A percentile compares a stretch with the other conserved stretches of the same genome.
Evolutionary conservation across 2,113 vertebrate genomes (phyloP).

Genomic region (Pituophis catenifer): DNA sequence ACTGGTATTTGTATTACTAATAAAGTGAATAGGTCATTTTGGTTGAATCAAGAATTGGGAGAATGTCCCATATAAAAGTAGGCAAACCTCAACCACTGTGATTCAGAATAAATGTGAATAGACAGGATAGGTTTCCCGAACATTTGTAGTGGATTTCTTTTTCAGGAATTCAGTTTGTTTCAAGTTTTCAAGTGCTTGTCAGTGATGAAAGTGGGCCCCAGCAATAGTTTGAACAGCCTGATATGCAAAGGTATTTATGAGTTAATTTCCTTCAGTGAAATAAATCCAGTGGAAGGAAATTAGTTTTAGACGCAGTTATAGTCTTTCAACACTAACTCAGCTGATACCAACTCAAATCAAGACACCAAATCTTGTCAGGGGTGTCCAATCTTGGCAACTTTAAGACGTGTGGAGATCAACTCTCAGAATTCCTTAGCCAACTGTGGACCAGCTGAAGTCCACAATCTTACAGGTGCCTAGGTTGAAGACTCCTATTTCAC

Average conservation of each 20-base stretch:
- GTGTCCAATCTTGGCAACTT: too few relatives aligned
- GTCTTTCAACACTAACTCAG: neutral
- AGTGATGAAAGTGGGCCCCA: neutral
- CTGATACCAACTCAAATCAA: neutral
- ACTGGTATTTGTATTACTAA: neutral
- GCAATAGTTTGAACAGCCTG: neutral
- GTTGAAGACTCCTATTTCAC: neutral
- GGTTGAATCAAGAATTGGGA: neutral
- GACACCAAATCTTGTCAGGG: neutral
- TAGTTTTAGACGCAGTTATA: neutral
- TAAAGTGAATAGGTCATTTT: neutral
- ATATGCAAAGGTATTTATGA: neutral
- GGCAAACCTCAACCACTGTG: neutral
- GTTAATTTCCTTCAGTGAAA: neutral
- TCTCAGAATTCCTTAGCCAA: too few relatives aligned
- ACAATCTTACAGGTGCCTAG: neutral
- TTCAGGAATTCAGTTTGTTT: neutral
- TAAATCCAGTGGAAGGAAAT: neutral
- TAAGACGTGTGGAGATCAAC: too few relatives aligned
- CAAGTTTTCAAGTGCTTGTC: neutral
- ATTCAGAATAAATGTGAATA: neutral
- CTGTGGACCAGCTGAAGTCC: too few relatives aligned
- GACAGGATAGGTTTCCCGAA: neutral
- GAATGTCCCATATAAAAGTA: neutral
- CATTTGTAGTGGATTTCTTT: neutral